Percentiles rank a stretch among this genome's conserved stretches.
These are phyloP conservation scores for Rhagonycha fulva DNA, from an alignment of 2,888 invertebrate species.

Conservation along the genomic window DNA sequence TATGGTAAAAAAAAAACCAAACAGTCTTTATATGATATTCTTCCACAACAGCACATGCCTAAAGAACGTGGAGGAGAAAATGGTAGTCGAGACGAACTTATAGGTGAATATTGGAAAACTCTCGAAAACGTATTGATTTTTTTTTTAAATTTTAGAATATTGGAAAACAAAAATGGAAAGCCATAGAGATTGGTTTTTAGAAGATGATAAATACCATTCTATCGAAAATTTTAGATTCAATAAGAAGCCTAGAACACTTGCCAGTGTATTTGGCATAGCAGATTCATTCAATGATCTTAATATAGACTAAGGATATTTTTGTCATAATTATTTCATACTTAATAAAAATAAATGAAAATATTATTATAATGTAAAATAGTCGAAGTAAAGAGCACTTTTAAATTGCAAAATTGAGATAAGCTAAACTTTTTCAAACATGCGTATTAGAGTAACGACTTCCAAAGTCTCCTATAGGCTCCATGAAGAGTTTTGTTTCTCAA, in stretches of 20 bases:
- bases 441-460: no score
- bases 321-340: no score
- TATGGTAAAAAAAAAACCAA: not conserved
- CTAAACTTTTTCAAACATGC: no score
- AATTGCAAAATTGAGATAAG: no score
- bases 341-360: no score
- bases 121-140: not conserved
- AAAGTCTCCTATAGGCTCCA: no score
- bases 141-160: not conserved
- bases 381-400: no score
- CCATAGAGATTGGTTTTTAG: constrained; percentile 58
- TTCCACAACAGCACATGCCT: not conserved
- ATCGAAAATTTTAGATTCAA: constrained; percentile 58
- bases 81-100: not conserved
- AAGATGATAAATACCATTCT: constrained; percentile 56
- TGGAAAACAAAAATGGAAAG: constrained; percentile 57
- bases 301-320: constrained; percentile 53
- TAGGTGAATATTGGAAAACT: not conserved
- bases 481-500: no score
- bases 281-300: constrained; percentile 59
- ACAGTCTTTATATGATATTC: not conserved
- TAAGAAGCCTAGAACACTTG: constrained; percentile 57
- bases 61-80: not conserved
- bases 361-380: no score
- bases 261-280: constrained; percentile 60